A percentile compares a stretch with the other conserved stretches of the same genome.
Evolutionary conservation across 1,140 invertebrate species (phyloP).

Genomic region (Diorhabda elongata): DNA sequence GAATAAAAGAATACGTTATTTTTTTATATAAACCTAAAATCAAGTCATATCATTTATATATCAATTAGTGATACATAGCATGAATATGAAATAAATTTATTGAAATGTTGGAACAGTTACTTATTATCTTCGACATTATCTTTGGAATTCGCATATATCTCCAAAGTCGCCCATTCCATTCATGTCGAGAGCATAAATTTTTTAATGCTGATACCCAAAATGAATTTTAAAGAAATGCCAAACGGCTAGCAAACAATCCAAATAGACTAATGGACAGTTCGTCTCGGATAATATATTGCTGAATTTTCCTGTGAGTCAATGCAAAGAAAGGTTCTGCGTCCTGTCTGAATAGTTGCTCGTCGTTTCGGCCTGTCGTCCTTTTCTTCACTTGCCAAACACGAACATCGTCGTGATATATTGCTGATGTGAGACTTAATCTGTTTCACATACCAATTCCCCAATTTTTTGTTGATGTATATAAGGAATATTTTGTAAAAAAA

Average conservation of each 20-base stretch:
- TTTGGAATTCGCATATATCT: no score
- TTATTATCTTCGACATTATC: no score
- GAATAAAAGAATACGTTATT: no score
- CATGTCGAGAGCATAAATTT: no score
- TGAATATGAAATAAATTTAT: no score
- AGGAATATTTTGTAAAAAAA: no score
- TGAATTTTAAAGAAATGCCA: slow-evolving; percentile 7
- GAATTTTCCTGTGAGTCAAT: slow-evolving; percentile 39
- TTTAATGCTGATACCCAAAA: not conserved
- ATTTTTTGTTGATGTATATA: not conserved
- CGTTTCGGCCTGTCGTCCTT: slow-evolving; percentile 22
- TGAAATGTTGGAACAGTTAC: no score
- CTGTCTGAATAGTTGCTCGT: not conserved
- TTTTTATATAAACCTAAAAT: no score
- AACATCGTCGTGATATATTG: slow-evolving; percentile 28
- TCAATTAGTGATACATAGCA: no score
- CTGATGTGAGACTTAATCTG: slow-evolving; percentile 16
- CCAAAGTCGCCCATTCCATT: no score
- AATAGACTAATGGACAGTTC: slow-evolving; percentile 44
- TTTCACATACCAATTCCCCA: slow-evolving; percentile 18
- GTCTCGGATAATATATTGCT: slow-evolving; percentile 40
- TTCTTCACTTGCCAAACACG: slow-evolving; percentile 26
- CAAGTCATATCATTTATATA: no score
- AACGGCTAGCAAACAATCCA: slow-evolving; percentile 32
- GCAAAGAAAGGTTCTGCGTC: slow-evolving; percentile 34